phyloP scores from a whole-genome alignment of 53 echinoderm and acorn worm genomes.

The Paelopatides confundens region DNA sequence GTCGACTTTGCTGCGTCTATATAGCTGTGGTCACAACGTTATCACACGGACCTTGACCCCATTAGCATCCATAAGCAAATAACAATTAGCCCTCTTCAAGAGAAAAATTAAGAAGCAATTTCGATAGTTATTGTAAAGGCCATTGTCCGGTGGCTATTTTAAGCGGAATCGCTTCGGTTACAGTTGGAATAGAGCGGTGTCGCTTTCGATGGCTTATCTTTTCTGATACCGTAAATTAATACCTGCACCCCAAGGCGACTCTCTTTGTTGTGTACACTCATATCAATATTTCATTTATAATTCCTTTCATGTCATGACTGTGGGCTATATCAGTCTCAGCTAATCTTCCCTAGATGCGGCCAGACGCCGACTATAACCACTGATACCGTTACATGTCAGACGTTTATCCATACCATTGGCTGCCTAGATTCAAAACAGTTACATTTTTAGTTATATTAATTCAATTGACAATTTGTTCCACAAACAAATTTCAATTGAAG shows the following conservation, averaged over 20 bases:
- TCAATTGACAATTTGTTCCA: constrained; percentile 49
- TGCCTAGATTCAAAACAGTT: not conserved
- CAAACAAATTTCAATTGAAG: constrained; percentile 29
- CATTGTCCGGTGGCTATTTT: constrained; percentile 25
- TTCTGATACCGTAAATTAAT: constrained; percentile 28
- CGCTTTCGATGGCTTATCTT: constrained; percentile 4
- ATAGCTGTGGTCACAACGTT: not conserved
- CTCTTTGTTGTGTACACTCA: constrained; percentile 30
- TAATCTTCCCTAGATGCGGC: not conserved
- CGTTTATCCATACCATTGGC: not conserved
- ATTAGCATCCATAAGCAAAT: not conserved
- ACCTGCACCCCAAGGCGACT: constrained; percentile 3
- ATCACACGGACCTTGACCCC: constrained; percentile 5
- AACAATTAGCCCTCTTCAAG: constrained; percentile 4
- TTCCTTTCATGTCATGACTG: constrained; percentile 10
- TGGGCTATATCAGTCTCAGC: not conserved
- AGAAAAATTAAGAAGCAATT: constrained; percentile 30
- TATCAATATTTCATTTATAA: constrained; percentile 49
- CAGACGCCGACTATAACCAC: not conserved
- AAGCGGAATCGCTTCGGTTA: not conserved
- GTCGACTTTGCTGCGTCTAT: not conserved
- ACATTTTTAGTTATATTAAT: constrained; percentile 16
- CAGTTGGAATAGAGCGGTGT: not conserved
- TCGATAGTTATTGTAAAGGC: not conserved
- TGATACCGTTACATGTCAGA: constrained; percentile 7